These are phyloP conservation scores for Stenolophus ochropezus DNA, from an alignment of 2,888 invertebrate genomes.

Conservation along the genomic window DNA sequence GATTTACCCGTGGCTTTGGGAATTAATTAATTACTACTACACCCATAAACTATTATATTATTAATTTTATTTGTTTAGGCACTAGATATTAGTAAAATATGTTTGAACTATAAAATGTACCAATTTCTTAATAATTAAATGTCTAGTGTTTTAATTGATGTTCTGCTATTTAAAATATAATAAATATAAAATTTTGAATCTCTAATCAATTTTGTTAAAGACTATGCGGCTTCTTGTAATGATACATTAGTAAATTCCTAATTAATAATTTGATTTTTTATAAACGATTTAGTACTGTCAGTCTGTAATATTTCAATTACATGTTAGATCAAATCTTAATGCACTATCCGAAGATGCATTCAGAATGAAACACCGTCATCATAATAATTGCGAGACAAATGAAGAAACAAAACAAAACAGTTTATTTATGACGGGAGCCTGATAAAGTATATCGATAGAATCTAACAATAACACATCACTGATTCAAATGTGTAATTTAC, in stretches of 20 bases:
- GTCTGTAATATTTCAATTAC: conserved; percentile 40
- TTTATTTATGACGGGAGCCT: conserved; percentile 26
- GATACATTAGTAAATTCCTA: conserved; percentile 15
- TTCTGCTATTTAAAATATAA: too few relatives aligned
- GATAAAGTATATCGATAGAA: conserved; percentile 47
- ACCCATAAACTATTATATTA: too few relatives aligned
- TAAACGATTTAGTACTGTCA: conserved; percentile 3
- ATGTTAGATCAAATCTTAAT: conserved; percentile 35
- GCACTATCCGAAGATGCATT: conserved; percentile 11
- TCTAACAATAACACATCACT: conserved; percentile 25
- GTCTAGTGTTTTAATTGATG: too few relatives aligned
- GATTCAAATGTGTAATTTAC: conserved; percentile 50
- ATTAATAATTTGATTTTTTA: conserved; percentile 6
- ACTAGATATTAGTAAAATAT: too few relatives aligned
- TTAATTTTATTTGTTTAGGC: too few relatives aligned
- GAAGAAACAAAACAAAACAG: conserved; percentile 32
- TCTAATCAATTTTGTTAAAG: not conserved
- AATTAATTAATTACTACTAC: too few relatives aligned
- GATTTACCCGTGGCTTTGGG: too few relatives aligned
- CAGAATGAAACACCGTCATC: conserved; percentile 35
- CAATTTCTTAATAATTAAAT: too few relatives aligned
- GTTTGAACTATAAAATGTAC: too few relatives aligned
- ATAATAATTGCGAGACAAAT: conserved; percentile 41
- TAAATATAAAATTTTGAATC: too few relatives aligned
- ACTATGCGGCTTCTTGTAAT: not conserved